Conservation (phyloP, 2,888 invertebrate species). For the Dasysyrphus albostriatus region DNA sequence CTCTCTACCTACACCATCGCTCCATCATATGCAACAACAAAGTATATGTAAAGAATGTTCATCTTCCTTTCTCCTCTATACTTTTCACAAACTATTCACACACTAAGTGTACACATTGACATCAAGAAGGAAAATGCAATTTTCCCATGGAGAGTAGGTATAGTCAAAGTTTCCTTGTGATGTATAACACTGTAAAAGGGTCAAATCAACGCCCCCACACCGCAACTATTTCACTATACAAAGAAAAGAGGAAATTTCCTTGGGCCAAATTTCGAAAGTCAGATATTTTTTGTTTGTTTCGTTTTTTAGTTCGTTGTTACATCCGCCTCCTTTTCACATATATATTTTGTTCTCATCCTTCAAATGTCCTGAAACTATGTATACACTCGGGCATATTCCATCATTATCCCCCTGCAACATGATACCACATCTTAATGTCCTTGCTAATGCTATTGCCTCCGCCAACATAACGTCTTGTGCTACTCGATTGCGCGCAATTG, state of each 20-base stretch:
- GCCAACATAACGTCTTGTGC: not conserved
- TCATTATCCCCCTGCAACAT: slow-evolving; percentile 62
- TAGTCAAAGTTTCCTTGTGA: slow-evolving; percentile 37
- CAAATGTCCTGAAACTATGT: slow-evolving; percentile 69
- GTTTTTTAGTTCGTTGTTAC: slow-evolving; percentile 16
- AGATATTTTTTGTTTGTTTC: slow-evolving; percentile 13
- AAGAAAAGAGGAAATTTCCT: slow-evolving; percentile 45
- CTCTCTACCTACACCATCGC: not conserved
- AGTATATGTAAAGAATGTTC: slow-evolving; percentile 17
- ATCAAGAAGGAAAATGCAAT: slow-evolving; percentile 66
- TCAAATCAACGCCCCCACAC: not conserved
- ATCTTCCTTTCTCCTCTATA: not conserved
- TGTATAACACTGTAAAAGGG: slow-evolving; percentile 6
- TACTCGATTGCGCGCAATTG: slow-evolving; percentile 13
- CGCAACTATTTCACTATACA: slow-evolving; percentile 11
- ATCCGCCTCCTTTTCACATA: slow-evolving; percentile 55
- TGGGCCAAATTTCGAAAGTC: slow-evolving; percentile 58
- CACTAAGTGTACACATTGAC: slow-evolving; percentile 26
- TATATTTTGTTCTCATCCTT: slow-evolving; percentile 55
- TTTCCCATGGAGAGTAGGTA: slow-evolving; percentile 21
- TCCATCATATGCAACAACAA: not conserved
- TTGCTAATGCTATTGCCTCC: slow-evolving; percentile 10
- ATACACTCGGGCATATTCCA: slow-evolving; percentile 62
- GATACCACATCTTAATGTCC: slow-evolving; percentile 68
- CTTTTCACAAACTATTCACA: slow-evolving; percentile 8